Base-by-base conservation (phyloP, 2,113 vertebrate species). In the Vanacampus margaritifer region DNA sequence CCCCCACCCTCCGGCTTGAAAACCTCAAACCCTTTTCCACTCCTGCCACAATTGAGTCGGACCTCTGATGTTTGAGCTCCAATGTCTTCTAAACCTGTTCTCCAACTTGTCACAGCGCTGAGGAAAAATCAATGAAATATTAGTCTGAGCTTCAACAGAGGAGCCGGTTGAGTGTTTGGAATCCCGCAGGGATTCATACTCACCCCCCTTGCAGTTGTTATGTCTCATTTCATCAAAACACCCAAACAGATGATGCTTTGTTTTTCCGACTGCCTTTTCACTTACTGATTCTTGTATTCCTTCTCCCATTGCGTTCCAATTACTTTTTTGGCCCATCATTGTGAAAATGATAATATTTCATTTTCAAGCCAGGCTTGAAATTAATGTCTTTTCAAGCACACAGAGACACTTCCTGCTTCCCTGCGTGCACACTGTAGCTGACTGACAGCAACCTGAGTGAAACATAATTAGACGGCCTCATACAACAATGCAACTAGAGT, bases 31-130 rank as follows among this genome's bases (percentile, higher is more conserved):
- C 74, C 75, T 79, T 73, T 73, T 83, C 70, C 75, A 39, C 69
- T n/a, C 67, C 69, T 74, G 81, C 24, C 80, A 54, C 74, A 60
- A 85, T 78, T 74, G 57, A 72, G 71, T 73, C 70, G 53, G 53
- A 64, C 61, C 75, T 72, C 76, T 59, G 73, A 73, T 71, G 57
- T 83, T n/a, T 32, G 60, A 39, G 35, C 57, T 36, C 35, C 7
- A 21, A 26, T 32, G 58, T 43, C 82, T 90, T 87, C 88, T 81
- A 89, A 87, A 83, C 61, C 26, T 0, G 60, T 79, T 79, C 76
- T 80, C 65, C 14, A 54, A 54, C 78, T 74, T 78, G 81, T 83
- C 74, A 83, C 64, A 59, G 66, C 76, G 82, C 70, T 35, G 5
- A 43, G 36, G 57, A 21, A 17, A 71, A 73, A 82, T 82, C 76